Evolutionary conservation across 1,140 invertebrate genomes (phyloP).

Genomic region (Neuroterus valhalla): DNA sequence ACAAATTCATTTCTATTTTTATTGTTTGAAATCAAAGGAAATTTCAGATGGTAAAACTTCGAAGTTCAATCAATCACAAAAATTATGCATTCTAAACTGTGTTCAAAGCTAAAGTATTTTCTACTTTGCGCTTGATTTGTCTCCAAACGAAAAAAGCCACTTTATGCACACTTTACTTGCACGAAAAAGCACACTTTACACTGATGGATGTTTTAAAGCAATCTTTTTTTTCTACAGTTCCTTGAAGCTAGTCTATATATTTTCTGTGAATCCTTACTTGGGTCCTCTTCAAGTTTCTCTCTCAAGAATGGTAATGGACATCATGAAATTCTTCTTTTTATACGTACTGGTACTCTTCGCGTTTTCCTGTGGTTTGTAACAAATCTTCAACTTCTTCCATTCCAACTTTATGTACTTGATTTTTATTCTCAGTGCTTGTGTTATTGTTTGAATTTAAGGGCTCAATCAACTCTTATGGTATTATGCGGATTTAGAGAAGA

Average conservation of each 20-base stretch:
- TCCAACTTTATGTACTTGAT: neutral
- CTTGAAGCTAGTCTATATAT: slow-evolving; percentile 98
- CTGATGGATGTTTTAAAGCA: slow-evolving; percentile 1
- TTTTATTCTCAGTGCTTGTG: neutral
- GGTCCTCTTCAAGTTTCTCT: slow-evolving; percentile 98
- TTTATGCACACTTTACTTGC: too few species aligned
- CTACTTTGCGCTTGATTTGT: too few species aligned
- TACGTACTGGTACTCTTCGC: slow-evolving; percentile 97
- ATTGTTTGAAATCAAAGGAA: too few species aligned
- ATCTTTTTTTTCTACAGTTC: slow-evolving; percentile 80
- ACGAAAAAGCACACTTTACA: too few species aligned
- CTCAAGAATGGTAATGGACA: slow-evolving; percentile 98
- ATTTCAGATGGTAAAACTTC: too few species aligned
- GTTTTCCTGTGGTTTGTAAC: slow-evolving; percentile 93
- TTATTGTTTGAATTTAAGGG: slow-evolving; percentile 64
- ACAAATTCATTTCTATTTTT: too few species aligned
- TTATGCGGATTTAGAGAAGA: slow-evolving; percentile 95
- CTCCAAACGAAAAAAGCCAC: too few species aligned
- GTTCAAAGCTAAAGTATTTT: too few species aligned
- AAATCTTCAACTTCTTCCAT: neutral
- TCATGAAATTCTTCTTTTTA: slow-evolving; percentile 97
- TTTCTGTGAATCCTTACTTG: slow-evolving; percentile 98
- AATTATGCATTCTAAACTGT: too few species aligned
- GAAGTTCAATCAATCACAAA: too few species aligned
- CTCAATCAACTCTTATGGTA: slow-evolving; percentile 95